Conservation (phyloP, 1,140 invertebrate species). For the Steinernema khuongi region DNA sequence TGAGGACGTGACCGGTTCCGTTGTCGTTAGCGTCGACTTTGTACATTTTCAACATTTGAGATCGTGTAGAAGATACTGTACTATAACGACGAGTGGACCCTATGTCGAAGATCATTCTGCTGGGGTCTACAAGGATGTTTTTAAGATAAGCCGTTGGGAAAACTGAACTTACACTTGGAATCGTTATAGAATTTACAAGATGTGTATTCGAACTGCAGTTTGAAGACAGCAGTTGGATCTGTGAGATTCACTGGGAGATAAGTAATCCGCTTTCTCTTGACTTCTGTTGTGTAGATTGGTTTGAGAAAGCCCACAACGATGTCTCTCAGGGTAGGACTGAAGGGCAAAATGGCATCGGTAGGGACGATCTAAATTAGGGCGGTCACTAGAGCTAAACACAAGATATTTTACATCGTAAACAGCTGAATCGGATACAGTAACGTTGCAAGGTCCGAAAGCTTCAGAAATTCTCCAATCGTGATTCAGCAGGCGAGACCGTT, state of each 20-base stretch:
- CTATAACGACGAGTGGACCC: neutral
- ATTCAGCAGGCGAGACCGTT: neutral
- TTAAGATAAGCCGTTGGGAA: neutral
- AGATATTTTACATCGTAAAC: neutral
- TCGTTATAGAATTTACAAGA: conserved; percentile 1
- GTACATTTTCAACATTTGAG: neutral
- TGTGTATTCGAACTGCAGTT: neutral
- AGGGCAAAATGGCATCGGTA: neutral
- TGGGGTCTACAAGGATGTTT: neutral
- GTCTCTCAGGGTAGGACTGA: neutral
- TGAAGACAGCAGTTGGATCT: neutral
- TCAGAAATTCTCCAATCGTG: neutral
- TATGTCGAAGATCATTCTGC: neutral
- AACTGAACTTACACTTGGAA: neutral
- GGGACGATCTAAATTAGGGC: neutral
- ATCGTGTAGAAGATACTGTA: neutral
- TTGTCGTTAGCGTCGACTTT: neutral
- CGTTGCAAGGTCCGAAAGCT: neutral
- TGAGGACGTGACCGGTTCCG: neutral
- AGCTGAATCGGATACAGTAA: neutral
- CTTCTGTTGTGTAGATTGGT: neutral
- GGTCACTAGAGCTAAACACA: neutral
- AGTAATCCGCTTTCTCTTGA: neutral
- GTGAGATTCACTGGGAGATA: neutral
- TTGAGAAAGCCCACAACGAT: neutral